These are phyloP conservation scores for Sebastes steindachneri DNA, from an alignment of 2,797 vertebrate species.

Conservation along the genomic window DNA sequence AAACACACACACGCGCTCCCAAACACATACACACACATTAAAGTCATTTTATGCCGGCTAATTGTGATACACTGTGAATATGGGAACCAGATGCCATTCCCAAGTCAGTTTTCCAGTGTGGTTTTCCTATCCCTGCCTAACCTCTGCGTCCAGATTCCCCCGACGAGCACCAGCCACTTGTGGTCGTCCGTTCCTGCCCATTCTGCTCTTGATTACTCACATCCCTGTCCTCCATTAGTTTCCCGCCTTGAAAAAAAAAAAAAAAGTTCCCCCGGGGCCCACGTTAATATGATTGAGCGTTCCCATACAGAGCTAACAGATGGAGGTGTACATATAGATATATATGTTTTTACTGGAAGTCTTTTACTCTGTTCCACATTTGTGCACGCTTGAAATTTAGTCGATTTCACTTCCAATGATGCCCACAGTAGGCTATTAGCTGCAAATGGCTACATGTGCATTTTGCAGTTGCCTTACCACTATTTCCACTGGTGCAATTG, in stretches of 20 bases:
- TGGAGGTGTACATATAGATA: constrained; percentile 62
- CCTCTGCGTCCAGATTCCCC: constrained; percentile 77
- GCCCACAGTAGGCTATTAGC: constrained; percentile 17
- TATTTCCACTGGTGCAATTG: constrained; percentile 28
- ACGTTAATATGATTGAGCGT: constrained; percentile 66
- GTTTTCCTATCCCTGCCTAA: constrained; percentile 83
- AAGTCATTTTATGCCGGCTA: constrained; percentile 78
- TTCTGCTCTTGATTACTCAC: constrained; percentile 83
- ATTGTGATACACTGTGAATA: constrained; percentile 82
- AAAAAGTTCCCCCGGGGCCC: constrained; percentile 51
- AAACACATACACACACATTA: constrained; percentile 67
- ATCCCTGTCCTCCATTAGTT: constrained; percentile 80
- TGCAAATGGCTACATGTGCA: constrained; percentile 28
- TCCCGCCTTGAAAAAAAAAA: constrained; percentile 71
- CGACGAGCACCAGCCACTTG: constrained; percentile 81
- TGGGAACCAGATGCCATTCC: constrained; percentile 86
- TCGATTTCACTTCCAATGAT: constrained; percentile 22
- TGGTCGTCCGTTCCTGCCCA: constrained; percentile 77
- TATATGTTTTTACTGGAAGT: constrained; percentile 37
- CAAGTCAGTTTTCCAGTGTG: constrained; percentile 80
- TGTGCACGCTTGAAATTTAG: constrained; percentile 26
- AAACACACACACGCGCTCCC: constrained; percentile 12
- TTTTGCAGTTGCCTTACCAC: constrained; percentile 22
- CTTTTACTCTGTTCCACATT: constrained; percentile 43
- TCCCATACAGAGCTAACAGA: constrained; percentile 71